phyloP scores from a whole-genome alignment of 2,888 invertebrate species.

The Acanthopleura granulata region DNA sequence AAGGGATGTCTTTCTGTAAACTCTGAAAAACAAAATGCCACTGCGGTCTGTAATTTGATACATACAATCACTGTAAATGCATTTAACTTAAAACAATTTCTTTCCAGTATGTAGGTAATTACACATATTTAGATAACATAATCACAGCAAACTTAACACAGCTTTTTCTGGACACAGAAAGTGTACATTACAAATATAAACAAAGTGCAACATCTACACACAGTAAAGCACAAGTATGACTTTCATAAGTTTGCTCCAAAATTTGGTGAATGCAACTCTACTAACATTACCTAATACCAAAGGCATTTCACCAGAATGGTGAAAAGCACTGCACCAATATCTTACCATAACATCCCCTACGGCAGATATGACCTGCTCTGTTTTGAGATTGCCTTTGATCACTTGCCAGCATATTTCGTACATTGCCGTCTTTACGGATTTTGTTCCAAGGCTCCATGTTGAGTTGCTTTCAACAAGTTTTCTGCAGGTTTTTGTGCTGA shows the following conservation, averaged over 20 bases:
- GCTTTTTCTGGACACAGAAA: no score
- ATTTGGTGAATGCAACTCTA: no score
- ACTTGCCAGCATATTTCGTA: slow-evolving; percentile 87
- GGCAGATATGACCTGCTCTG: slow-evolving; percentile 81
- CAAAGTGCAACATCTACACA: no score
- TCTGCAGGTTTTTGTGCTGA: slow-evolving; percentile 54
- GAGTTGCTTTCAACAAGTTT: slow-evolving; percentile 40
- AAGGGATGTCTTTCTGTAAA: slow-evolving; percentile 84
- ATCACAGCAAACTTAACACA: no score
- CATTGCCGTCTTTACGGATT: slow-evolving; percentile 74
- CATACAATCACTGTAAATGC: background rate
- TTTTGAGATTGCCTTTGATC: slow-evolving; percentile 81
- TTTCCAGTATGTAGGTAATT: background rate
- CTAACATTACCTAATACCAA: no score
- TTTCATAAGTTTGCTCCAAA: no score
- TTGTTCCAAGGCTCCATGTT: slow-evolving; percentile 34
- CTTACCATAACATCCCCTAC: slow-evolving; percentile 84
- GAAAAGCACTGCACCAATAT: slow-evolving; percentile 12
- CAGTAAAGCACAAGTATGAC: no score
- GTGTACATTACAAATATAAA: no score
- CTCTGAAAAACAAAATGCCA: slow-evolving; percentile 73
- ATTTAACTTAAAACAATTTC: background rate
- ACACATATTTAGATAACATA: no score
- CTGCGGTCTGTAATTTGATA: no score
- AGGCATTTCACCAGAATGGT: no score